phyloP scores from a whole-genome alignment of 2,113 vertebrate genomes.

The Platichthys stellatus region DNA sequence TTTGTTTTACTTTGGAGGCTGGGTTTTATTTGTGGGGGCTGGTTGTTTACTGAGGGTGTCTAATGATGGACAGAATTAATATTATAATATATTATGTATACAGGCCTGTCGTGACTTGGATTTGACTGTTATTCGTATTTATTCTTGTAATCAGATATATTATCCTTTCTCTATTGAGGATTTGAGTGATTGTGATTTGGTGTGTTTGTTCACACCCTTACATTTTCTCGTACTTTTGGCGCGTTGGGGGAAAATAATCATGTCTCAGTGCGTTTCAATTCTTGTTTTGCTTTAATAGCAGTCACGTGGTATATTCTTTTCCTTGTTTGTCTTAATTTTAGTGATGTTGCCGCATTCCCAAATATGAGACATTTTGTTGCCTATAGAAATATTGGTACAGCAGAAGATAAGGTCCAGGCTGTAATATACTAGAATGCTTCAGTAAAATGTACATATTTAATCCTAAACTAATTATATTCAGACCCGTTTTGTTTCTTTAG shows the following conservation, averaged over 20 bases:
- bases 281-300: neutral
- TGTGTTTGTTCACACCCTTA: neutral
- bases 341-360: no score
- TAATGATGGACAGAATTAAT: neutral
- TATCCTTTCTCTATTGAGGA: no score
- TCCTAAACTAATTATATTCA: neutral
- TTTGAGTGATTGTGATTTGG: no score
- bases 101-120: neutral
- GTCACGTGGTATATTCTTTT: neutral
- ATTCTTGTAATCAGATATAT: neutral
- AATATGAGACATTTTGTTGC: neutral
- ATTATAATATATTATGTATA: neutral
- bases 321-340: neutral
- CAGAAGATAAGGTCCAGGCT: neutral
- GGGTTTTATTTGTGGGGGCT: neutral
- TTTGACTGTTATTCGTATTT: neutral
- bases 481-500: slow-evolving; percentile 11
- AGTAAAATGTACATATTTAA: neutral
- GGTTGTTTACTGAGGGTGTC: neutral
- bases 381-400: neutral
- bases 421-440: neutral
- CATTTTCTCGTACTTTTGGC: neutral
- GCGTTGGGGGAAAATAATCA: no score
- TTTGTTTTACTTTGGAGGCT: neutral
- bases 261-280: neutral